Base-by-base conservation (phyloP, 1,140 invertebrate genomes). In the Arctopsyche grandis region DNA sequence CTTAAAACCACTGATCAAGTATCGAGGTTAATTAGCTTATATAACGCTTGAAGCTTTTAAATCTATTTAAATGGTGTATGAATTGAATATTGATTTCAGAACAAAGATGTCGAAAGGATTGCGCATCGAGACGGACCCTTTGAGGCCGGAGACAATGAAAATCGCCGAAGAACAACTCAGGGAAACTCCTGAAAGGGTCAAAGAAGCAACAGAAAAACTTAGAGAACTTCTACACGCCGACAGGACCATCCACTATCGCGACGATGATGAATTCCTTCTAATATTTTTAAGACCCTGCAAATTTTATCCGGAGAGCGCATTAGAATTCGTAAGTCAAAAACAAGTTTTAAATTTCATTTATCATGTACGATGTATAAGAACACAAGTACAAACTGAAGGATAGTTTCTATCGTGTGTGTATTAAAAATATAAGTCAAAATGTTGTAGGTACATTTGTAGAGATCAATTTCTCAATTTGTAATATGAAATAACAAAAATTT, bases 241-340 rank as follows among this genome's bases (percentile, higher is more conserved):
- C 80, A 88, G 90, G 76, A 91, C 91, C 12, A 82, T 94, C 43
- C 86, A 90, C 79, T 94, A 88, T 77, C 89, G 88, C 69, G 92
- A 93, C 29, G 93, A 94, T 77, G 94, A 95, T 81, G 93, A 94
- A 1, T 91, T 94, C 26, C 87, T 96, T 0, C 88, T 91, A 21
- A 92, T 93, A 26, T 95, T 95, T 83, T 86, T 96, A 14, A 89
- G 94, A 46, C 93, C 93, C 38, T 93, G 93, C 84, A 95, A 96
- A 85, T 96, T 91, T 85, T 95, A 95, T 84, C 91, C 94, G 0
- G 89, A 95, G 79, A 94, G 93, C 86, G 94, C 94, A 0, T 86
- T 91, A 46, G 90, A 91, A 82, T 86, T 95, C 86, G 93, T 93
- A 85, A 90, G 91, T 89, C 75, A 14, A 4, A 75, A 43, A 4